Conservation (phyloP, 2,888 invertebrate species). For the Aromia moschata region DNA sequence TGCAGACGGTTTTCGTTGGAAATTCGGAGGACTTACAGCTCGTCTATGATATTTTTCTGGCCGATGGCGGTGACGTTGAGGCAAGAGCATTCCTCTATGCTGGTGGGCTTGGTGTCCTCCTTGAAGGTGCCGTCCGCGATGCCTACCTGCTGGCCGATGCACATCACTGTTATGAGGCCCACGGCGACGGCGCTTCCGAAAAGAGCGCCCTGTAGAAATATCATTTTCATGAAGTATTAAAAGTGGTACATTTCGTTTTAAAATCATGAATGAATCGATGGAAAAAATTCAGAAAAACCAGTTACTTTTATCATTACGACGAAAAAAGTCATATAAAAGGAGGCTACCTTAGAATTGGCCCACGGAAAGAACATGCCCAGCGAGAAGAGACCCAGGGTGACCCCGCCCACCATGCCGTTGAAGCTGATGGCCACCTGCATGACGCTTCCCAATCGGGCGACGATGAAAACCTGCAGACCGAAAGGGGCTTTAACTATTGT, state of each 20-base stretch:
- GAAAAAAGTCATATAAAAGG: not conserved
- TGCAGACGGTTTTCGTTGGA: too few relatives aligned
- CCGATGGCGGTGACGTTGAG: constrained; percentile 51
- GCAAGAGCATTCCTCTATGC: constrained; percentile 66
- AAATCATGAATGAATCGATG: not conserved
- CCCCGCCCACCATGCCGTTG: constrained; percentile 90
- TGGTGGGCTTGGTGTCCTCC: constrained; percentile 63
- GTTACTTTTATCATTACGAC: not conserved
- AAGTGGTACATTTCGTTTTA: not conserved
- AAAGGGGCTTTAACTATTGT: too few relatives aligned
- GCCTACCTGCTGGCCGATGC: constrained; percentile 74
- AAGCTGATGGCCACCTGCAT: constrained; percentile 88
- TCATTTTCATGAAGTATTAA: constrained; percentile 12
- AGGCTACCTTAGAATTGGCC: constrained; percentile 79
- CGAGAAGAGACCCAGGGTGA: constrained; percentile 86
- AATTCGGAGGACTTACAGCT: constrained; percentile 30
- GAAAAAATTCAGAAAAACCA: not conserved
- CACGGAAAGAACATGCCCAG: constrained; percentile 90
- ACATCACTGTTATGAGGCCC: constrained; percentile 70
- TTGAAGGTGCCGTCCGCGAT: constrained; percentile 62
- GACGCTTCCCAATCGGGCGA: constrained; percentile 87
- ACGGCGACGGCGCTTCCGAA: constrained; percentile 71
- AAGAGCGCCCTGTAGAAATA: constrained; percentile 68
- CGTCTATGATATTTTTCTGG: not conserved
- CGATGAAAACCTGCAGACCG: constrained; percentile 78